Evolutionary conservation across 2,113 vertebrate genomes (phyloP).

Genomic region (Phainopepla nitens): DNA sequence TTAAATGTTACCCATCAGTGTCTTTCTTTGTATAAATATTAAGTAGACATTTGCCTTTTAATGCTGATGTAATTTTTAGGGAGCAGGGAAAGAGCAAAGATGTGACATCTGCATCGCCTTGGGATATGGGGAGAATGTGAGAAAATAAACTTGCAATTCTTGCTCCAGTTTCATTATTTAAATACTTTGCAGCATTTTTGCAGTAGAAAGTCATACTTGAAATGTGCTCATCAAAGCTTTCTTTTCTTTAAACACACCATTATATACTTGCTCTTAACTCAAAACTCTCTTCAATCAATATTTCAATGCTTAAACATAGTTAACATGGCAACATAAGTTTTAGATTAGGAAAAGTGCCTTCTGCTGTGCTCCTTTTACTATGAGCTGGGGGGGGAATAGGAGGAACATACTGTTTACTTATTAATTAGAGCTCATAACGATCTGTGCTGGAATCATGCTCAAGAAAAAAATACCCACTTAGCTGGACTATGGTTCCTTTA

Average conservation of each 20-base stretch:
- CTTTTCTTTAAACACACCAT: not conserved
- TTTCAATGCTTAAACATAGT: not conserved
- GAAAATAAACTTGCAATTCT: slow-evolving; percentile 38
- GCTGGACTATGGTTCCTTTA: not conserved
- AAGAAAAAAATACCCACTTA: not conserved
- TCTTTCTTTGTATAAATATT: slow-evolving; percentile 56
- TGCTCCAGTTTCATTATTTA: slow-evolving; percentile 17
- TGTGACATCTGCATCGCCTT: slow-evolving; percentile 28
- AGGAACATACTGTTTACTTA: not conserved
- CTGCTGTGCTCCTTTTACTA: not conserved
- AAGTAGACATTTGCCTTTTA: slow-evolving; percentile 51
- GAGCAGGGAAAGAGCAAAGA: not conserved
- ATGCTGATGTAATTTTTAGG: slow-evolving; percentile 16
- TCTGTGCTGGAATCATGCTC: not conserved
- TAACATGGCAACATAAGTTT: not conserved
- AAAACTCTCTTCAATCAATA: not conserved
- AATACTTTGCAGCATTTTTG: not conserved
- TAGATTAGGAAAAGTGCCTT: not conserved
- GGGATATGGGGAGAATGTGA: slow-evolving; percentile 5
- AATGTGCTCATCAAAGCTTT: not conserved
- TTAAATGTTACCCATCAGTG: not conserved
- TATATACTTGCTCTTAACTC: not conserved
- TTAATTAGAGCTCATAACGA: not conserved
- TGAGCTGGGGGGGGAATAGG: not conserved
- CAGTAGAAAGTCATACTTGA: not conserved